Base-by-base conservation (phyloP, 1,140 invertebrate genomes). In the Metopolophium dirhodum region DNA sequence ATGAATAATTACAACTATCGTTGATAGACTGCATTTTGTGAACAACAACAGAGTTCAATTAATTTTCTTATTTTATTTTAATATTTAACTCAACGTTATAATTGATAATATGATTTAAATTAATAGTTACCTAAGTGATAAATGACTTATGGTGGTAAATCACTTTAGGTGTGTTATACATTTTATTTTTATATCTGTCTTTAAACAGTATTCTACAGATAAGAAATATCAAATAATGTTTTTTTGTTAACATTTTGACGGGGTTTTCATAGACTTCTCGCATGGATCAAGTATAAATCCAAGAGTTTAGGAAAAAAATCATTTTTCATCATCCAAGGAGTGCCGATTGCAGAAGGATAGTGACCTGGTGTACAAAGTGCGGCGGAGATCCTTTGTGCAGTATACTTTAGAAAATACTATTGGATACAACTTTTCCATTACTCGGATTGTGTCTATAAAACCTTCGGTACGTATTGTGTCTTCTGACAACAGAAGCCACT, bases 351-450 rank as follows among this genome's bases (percentile, higher is more conserved):
- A 35, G 35, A 26, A 89, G 20, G 49, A n/a, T 23, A 30, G 51
- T 30, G 22, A 30, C 88, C 54, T 90, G 23, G 35, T 30, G n/a
- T 20, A 14, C 23, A 11, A 68, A 54, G 47, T 30, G 8, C 49
- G 35, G n/a, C 30, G 9, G 35, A 54, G 18, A 41, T 89, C 47
- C 20, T 92, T 85, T 93, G 77, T 93, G n/a, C 82, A 18, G 47
- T 22, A n/a, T 37, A 47, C 51, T 86, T 93, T 86, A 41, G 49
- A 57, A 85, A 93, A 93, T 86, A 86, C 45, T 90, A 45, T 90
- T 61, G 26, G 37, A 90, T 61, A 68, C 77, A 41, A n/a, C 26
- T 93, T 93, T 93, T 86, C 77, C 91, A 93, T 93, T 86, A 93
- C 68, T 93, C 23, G n/a, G 82, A 93, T 93, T 86, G 91, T 45